Evolutionary conservation across 2,888 invertebrate species (phyloP), one percentile per base, ranked within the genome.

Genomic region (Chaitophorus viminalis): DNA sequence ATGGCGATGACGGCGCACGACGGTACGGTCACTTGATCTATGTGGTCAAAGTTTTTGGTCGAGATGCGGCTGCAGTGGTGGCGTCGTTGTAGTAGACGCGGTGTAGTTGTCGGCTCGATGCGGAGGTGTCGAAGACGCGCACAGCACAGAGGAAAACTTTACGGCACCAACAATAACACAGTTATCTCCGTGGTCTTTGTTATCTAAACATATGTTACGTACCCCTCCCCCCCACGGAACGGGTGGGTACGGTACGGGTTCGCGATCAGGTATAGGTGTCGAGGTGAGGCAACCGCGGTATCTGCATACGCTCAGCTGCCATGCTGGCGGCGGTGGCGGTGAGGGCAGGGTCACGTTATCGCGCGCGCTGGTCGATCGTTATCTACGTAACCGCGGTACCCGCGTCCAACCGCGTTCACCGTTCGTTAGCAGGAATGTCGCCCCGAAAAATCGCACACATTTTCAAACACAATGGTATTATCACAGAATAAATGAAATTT

Each of bases 181-280:
- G 70, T 84, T 84, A 84, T 84, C 84, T 84, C 65, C 60, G 52
- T 17, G 21, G 83, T 75, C 83, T 83, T 84, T 84, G 84, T 84
- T 84, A 84, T 84, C 84, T 84, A 84, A 84, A 84, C 84, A 84
- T 84, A 84, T 84, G 84, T 75, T 65, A 5, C 14, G 29, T 36
- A 54, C 17, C 3, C 31, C 72, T 25, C 46, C 52, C 18, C 9
- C 11, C 82, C 54, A 11, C 4, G 4, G 46, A 46, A 11, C 46
- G 46, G 46, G 46, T 46, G 11, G 1, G 46, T 14, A 14, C 46
- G 14, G 46, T 46, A 1, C 46, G 46, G 46, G 14, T 14, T 3
- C 14, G 46, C 14, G 1, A 46, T 25, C n/a, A 21, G 65, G 25
- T 65, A 11, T 3, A 0, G n/a, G 60, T 25, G 54, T 4, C 54